Evolutionary conservation across 2,113 vertebrate species (phyloP).

Genomic region (Xenus cinereus): DNA sequence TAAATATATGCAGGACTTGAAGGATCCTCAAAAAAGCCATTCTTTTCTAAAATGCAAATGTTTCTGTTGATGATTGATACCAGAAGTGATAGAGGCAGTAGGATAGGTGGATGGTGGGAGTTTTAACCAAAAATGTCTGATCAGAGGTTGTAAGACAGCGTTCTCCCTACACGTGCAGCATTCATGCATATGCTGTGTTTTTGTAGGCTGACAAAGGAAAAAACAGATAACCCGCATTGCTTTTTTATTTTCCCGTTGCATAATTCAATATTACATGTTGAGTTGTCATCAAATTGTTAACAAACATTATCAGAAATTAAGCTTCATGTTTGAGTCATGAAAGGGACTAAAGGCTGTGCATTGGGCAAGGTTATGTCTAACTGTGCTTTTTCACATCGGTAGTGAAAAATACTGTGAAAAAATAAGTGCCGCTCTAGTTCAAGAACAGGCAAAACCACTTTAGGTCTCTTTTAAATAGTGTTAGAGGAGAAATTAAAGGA

Average conservation of each 20-base stretch:
- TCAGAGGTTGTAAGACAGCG: neutral
- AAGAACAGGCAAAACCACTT: neutral
- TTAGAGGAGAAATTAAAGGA: neutral
- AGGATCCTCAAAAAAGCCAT: neutral
- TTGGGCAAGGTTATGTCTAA: neutral
- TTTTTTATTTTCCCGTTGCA: neutral
- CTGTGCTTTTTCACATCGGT: neutral
- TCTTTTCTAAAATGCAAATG: neutral
- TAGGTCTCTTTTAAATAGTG: neutral
- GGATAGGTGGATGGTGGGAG: neutral
- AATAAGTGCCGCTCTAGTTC: neutral
- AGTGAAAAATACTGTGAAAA: neutral
- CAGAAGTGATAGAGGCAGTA: neutral
- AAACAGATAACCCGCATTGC: neutral
- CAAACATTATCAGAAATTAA: neutral
- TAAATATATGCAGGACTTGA: neutral
- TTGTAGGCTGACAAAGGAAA: neutral
- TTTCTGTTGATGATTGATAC: neutral
- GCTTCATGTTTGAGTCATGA: neutral
- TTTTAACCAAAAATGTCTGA: neutral
- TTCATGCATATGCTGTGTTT: fast-evolving
- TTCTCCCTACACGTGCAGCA: neutral
- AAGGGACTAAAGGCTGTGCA: neutral
- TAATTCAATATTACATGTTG: neutral
- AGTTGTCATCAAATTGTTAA: neutral